A percentile compares a stretch with the other conserved stretches of the same genome.
Evolutionary conservation across 2,113 vertebrate species (phyloP).

Genomic region (Probosciger aterrimus): DNA sequence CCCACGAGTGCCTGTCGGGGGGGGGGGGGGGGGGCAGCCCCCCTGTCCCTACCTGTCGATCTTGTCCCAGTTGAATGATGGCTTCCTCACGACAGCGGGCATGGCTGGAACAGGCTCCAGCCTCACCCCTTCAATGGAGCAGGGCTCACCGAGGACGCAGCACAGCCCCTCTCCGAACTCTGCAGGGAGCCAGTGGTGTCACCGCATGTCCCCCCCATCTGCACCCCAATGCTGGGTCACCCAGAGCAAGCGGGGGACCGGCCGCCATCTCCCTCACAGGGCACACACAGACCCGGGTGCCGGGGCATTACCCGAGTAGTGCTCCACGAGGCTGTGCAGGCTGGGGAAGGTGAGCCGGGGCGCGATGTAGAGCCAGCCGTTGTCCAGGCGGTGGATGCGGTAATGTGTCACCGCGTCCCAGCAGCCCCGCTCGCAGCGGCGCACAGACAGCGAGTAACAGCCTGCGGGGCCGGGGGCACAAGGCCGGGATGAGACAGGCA

Average conservation of each 20-base stretch:
- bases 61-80: slow-evolving; percentile 79
- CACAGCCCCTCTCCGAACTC: slow-evolving; percentile 76
- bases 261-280: not conserved
- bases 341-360: slow-evolving; percentile 80
- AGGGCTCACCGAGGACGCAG: slow-evolving; percentile 76
- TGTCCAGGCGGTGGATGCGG: slow-evolving; percentile 77
- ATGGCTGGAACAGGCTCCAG: not conserved
- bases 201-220: not conserved
- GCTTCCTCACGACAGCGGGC: slow-evolving; percentile 59
- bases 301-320: slow-evolving; percentile 76
- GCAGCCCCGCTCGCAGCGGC: slow-evolving; percentile 23
- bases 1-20: rapidly evolving
- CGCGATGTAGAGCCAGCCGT: slow-evolving; percentile 84
- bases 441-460: slow-evolving; percentile 78
- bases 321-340: slow-evolving; percentile 79
- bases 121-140: slow-evolving; percentile 50
- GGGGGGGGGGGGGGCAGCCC: not conserved
- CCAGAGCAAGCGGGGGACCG: rapidly evolving
- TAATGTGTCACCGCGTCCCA: slow-evolving; percentile 79
- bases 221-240: rapidly evolving
- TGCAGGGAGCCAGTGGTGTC: not conserved
- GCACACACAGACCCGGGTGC: too few species aligned
- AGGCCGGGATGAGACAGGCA: rapidly evolving
- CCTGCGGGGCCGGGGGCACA: slow-evolving; percentile 24
- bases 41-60: slow-evolving; percentile 74